A percentile compares a stretch with the other conserved stretches of the same genome.
These are phyloP conservation scores for Sylvietta virens DNA, from an alignment of 2,113 vertebrate genomes.

Conservation along the genomic window DNA sequence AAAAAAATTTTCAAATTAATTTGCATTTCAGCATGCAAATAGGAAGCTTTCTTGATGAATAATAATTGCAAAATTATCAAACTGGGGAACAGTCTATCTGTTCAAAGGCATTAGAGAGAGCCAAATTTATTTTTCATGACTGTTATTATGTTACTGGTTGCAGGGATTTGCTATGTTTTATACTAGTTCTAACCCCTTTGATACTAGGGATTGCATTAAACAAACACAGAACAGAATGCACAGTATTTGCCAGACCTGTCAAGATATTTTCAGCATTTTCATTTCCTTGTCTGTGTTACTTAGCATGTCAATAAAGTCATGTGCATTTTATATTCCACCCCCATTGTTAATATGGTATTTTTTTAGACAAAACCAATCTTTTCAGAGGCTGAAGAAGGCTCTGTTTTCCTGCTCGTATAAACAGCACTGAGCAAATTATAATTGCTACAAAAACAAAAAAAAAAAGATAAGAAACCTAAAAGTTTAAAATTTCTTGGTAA, in stretches of 20 bases:
- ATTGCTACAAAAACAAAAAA: not conserved
- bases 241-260: not conserved
- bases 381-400: not conserved
- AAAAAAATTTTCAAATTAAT: not conserved
- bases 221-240: conserved; percentile 27
- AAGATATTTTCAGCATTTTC: conserved; percentile 38
- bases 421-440: not conserved
- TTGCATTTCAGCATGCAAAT: not conserved
- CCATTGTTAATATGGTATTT: not conserved
- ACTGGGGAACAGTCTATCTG: not conserved
- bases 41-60: not conserved
- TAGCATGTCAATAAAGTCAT: not conserved
- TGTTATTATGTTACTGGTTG: not conserved
- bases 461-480: not conserved
- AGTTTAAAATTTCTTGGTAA: not conserved
- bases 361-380: not conserved
- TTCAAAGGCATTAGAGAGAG: not conserved
- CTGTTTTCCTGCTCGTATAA: not conserved
- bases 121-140: not conserved
- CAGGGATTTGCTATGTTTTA: not conserved
- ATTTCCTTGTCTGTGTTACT: not conserved
- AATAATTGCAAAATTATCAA: not conserved
- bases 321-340: not conserved
- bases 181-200: conserved; percentile 6
- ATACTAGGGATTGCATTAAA: conserved; percentile 39